A percentile compares a stretch with the other conserved stretches of the same genome.
phyloP scores from a whole-genome alignment of 1,140 invertebrate genomes.

The Pristionchus pacificus region DNA sequence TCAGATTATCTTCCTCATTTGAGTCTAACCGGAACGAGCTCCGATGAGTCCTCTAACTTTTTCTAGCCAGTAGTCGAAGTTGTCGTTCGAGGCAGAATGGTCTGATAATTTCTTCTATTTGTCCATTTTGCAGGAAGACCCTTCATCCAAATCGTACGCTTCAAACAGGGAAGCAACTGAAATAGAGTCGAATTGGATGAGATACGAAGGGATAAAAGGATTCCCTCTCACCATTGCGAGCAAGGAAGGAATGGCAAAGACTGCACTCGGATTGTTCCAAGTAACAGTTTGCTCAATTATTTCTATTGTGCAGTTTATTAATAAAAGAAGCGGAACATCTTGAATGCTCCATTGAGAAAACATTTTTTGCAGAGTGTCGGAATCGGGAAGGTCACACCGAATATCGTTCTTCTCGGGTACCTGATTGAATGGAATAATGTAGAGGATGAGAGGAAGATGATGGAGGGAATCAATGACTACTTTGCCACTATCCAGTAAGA shows the following conservation, averaged over 20 bases:
- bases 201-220: not conserved
- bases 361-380: conserved; percentile 67
- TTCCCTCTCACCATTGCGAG: not conserved
- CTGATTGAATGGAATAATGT: conserved; percentile 90
- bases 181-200: too few species aligned
- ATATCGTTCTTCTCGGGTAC: conserved; percentile 87
- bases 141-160: too few species aligned
- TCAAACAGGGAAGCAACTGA: too few species aligned
- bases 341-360: not conserved
- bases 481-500: conserved; percentile 84
- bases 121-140: too few species aligned
- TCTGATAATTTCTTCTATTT: too few species aligned
- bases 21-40: too few species aligned
- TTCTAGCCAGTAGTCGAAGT: too few species aligned
- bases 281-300: too few species aligned
- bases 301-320: not conserved
- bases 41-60: too few species aligned
- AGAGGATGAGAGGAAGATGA: conserved; percentile 41
- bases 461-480: conserved; percentile 72
- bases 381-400: conserved; percentile 84
- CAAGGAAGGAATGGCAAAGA: conserved; percentile 38
- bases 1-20: not conserved
- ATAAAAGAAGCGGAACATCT: too few species aligned
- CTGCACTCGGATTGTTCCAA: conserved; percentile 60
- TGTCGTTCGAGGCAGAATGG: not conserved